Conservation (phyloP, 2,113 vertebrate species). For the Thinocorus orbignyianus region DNA sequence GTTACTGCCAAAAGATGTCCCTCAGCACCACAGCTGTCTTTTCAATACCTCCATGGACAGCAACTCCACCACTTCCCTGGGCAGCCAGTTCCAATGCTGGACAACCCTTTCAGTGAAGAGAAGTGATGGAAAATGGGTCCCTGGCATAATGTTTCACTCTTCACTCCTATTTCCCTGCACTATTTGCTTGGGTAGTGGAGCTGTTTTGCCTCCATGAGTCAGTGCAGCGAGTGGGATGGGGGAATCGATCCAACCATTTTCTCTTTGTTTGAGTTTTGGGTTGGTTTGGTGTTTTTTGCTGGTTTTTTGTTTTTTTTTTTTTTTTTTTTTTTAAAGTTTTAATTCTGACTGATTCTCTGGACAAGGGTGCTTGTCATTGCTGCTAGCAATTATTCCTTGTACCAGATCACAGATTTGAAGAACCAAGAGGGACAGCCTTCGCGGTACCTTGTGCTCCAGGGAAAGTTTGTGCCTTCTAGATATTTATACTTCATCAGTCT, state of each 20-base stretch:
- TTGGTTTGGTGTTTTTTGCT: not conserved
- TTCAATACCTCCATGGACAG: not conserved
- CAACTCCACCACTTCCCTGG: not conserved
- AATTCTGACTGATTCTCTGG: not conserved
- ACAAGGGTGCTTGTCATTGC: not conserved
- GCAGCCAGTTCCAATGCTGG: not conserved
- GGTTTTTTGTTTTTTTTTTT: no score
- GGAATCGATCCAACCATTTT: not conserved
- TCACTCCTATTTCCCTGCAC: not conserved
- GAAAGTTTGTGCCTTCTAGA: not conserved
- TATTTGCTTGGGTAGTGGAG: not conserved
- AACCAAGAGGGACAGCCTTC: not conserved
- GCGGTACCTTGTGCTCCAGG: not conserved
- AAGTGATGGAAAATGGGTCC: not conserved
- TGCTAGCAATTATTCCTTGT: not conserved
- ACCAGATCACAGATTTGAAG: not conserved
- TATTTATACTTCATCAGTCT: not conserved
- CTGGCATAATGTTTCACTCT: not conserved
- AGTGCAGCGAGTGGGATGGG: not conserved
- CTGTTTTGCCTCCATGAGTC: not conserved
- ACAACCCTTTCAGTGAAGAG: not conserved
- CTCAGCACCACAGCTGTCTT: not conserved
- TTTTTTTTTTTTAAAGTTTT: no score
- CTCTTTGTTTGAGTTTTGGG: not conserved
- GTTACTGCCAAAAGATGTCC: not conserved